Base-by-base conservation (phyloP, 1,140 invertebrate genomes). In the Apocrypta bakeri region DNA sequence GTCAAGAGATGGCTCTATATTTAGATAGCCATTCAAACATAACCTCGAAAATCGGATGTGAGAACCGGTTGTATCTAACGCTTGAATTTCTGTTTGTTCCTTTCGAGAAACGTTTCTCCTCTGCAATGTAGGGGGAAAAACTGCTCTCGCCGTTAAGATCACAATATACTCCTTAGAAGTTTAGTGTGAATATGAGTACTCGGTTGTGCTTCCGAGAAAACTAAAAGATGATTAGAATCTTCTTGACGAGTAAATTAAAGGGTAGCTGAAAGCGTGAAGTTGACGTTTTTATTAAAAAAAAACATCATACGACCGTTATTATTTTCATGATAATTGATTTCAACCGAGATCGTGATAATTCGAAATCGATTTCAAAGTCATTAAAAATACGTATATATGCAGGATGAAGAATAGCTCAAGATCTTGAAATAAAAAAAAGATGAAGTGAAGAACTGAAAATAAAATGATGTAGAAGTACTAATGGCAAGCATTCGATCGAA, bases 41-140 rank as follows among this genome's bases (percentile, higher is more conserved):
- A 66, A 48, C 33, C 71, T 81, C 61, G 8, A 56, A 73, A 79
- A 79, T 79, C 68, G 71, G 63, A 75, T 63, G 61, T 68, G 12
- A 68, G 68, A 74, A 75, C 69, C 79, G 79, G 31, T 74, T 31
- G 37, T 69, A 24, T 68, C 33, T 81, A 31, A 64, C 56, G 61
- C 25, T 29, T 27, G 8, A 24, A 27, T 81, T 29, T 68, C 74
- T 37, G 33, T 42, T 81, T 75, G 40, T n/a, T 48, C 48, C 27
- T 81, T 68, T 21, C 48, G 31, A 79, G 40, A 48, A 48, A 6
- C 27, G 1, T 29, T 71, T 56, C 68, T 7, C 68, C 14, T 3
- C 29, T 37, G 29, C 11, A 42, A 21, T 42, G 37, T 24, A 31
- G 17, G 14, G 56, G 9, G 78, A 73, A 80, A 79, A 63, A 64